phyloP scores from a whole-genome alignment of 2,888 invertebrate genomes.

The Fragum sueziense region DNA sequence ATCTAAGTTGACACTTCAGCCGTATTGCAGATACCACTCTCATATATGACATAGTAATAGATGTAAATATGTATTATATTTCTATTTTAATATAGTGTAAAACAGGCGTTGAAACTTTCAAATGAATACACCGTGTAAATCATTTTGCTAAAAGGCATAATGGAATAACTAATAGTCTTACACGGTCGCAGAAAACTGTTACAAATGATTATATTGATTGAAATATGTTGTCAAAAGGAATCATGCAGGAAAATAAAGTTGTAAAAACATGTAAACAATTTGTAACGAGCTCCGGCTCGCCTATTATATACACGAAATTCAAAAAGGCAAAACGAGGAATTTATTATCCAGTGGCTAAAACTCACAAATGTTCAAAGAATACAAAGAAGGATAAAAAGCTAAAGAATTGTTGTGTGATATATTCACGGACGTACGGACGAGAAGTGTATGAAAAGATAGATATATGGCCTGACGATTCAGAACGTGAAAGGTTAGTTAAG shows the following conservation, averaged over 20 bases:
- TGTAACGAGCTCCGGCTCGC: conserved; percentile 43
- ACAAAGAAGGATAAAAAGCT: conserved; percentile 17
- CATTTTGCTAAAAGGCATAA: too few species aligned
- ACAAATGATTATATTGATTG: not conserved
- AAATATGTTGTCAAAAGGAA: conserved; percentile 44
- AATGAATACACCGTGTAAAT: too few species aligned
- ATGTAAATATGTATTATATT: too few species aligned
- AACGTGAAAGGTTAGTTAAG: conserved; percentile 6
- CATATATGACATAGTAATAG: too few species aligned
- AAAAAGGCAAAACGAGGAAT: conserved; percentile 39
- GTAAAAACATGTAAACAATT: conserved; percentile 33
- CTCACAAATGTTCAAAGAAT: conserved; percentile 14
- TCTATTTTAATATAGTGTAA: too few species aligned
- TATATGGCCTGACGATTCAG: conserved; percentile 47
- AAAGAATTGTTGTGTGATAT: conserved; percentile 38
- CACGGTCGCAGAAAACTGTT: too few species aligned
- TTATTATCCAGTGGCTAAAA: conserved; percentile 47
- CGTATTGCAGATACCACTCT: too few species aligned
- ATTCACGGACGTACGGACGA: conserved; percentile 45
- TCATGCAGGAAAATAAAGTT: conserved; percentile 29
- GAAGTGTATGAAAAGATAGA: conserved; percentile 52
- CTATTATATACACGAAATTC: conserved; percentile 46
- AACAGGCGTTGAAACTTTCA: too few species aligned
- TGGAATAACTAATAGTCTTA: too few species aligned
- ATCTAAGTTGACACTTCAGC: too few species aligned